Base-by-base conservation (phyloP, 92 coral and sea anemone species). In the Muricea muricata region DNA sequence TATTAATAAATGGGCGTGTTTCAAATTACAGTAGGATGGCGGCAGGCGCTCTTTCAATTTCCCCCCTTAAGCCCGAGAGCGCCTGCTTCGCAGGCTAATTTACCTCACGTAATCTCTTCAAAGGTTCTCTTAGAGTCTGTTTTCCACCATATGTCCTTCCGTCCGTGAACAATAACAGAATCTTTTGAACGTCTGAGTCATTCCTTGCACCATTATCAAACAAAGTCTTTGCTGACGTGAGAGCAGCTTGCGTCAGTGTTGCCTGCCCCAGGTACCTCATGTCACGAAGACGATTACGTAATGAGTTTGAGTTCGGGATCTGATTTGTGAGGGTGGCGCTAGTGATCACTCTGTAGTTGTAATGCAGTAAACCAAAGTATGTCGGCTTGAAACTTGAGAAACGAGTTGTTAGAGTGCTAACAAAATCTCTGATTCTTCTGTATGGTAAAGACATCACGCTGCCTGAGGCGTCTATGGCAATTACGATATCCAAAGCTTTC, bases 381-480 rank as follows among this genome's bases (percentile, higher is more conserved):
- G 83, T 78, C 25, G 80, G 80, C 17, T 0, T 20, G 17, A 25
- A 12, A 17, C 83, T 78, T 32, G 73, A 70, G 75, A 89, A 89
- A 8, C 84, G 78, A 6, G 20, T 52, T 0, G 90, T 86, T 14
- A 86, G 67, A 12, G 45, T 23, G 57, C 60, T 65, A 7, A 86
- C 65, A 42, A 89, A 85, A 17, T 24, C 9, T 74, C 57, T 89
- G 63, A 86, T 69, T 37, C 87, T 78, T 47, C 50, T 35, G 65
- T 72, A 89, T 15, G 89, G 75, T 10, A 7, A 24, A 7, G 0
- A 12, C 67, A 88, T 87, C 33, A 89, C 84, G 56, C 92, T 89
- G 3, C 92, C 92, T 17, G 92, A 89, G 14, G 92, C 75, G 32
- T 89, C 92, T 13, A 89, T 67, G 35, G 81, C 90, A 9, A 89